These are phyloP conservation scores for Xenopus borealis DNA, from an alignment of 2,113 vertebrate genomes.

Conservation along the genomic window DNA sequence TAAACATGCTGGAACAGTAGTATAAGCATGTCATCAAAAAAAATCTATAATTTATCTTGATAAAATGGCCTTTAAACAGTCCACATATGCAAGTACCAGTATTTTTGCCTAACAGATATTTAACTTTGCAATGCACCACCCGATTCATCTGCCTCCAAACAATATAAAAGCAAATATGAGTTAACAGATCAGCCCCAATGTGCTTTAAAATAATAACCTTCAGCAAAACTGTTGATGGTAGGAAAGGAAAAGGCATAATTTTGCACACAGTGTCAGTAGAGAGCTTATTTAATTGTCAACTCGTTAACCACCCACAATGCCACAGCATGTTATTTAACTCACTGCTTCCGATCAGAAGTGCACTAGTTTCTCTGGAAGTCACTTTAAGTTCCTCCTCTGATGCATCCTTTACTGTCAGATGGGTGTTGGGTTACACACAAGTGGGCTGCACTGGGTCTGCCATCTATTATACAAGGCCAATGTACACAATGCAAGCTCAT, in stretches of 20 bases:
- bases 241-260: constrained; percentile 32
- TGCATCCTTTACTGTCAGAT: constrained; percentile 28
- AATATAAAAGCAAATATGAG: constrained; percentile 14
- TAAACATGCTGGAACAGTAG: no score
- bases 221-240: constrained; percentile 11
- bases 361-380: constrained; percentile 24
- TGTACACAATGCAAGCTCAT: constrained; percentile 13
- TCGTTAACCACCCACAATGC: constrained; percentile 26
- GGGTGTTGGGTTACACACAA: constrained; percentile 7
- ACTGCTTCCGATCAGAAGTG: constrained; percentile 9
- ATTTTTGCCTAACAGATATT: not conserved
- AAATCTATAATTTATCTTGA: not conserved
- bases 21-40: no score
- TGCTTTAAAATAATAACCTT: constrained; percentile 34
- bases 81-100: constrained; percentile 6
- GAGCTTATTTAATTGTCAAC: constrained; percentile 33
- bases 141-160: constrained; percentile 21
- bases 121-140: not conserved
- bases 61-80: not conserved
- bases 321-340: constrained; percentile 35
- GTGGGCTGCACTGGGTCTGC: constrained; percentile 34
- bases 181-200: constrained; percentile 9
- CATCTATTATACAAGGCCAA: constrained; percentile 26
- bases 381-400: constrained; percentile 18
- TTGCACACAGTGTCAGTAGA: constrained; percentile 20